Evolutionary conservation across 2,797 vertebrate species (phyloP), one percentile per base, ranked within the genome.

Genomic region (Sebastiscus tertius): DNA sequence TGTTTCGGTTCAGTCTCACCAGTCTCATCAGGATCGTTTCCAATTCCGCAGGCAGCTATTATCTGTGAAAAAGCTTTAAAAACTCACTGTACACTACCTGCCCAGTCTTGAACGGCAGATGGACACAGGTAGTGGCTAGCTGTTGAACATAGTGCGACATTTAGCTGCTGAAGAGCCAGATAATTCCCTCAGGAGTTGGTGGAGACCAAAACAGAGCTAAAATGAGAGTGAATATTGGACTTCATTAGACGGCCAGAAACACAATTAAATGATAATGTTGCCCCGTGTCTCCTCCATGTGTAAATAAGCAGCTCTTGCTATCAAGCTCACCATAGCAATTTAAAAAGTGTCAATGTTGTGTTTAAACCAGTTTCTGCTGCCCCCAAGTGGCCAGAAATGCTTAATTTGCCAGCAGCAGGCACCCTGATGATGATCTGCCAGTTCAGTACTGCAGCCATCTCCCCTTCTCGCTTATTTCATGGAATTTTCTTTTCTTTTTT

Each of bases 221-320:
- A 9, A 24, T 1, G 8, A 31, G 10, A 24, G 2, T 42, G 2
- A 68, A 11, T 62, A 16, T 16, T 55, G 3, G 14, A 9, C 4
- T 60, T 34, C 6, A 29, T 54, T 4, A 13, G 0, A 13, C 2
- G 1, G 0, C 14, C 46, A 49, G 8, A 49, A 49, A 49, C 55
- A 11, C 5, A 16, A 55, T 6, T 26, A 26, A 55, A 26, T 31
- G 6, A 9, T 2, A 52, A 49, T 22, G 11, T 29, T 61, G 9
- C 9, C 13, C 0, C 4, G 8, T 16, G 24, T 20, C 12, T 36
- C 13, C 22, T 18, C 0, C 1, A 13, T 39, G 27, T 36, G 14
- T 34, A 18, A 65, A 33, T 20, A 2, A 5, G 7, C 1, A 56
- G 1, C 36, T 60, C n/a, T 27, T 33, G 36, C 18, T 26, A 18